Conservation (phyloP, 2,888 invertebrate species). For the Taphrorychus bicolor region DNA sequence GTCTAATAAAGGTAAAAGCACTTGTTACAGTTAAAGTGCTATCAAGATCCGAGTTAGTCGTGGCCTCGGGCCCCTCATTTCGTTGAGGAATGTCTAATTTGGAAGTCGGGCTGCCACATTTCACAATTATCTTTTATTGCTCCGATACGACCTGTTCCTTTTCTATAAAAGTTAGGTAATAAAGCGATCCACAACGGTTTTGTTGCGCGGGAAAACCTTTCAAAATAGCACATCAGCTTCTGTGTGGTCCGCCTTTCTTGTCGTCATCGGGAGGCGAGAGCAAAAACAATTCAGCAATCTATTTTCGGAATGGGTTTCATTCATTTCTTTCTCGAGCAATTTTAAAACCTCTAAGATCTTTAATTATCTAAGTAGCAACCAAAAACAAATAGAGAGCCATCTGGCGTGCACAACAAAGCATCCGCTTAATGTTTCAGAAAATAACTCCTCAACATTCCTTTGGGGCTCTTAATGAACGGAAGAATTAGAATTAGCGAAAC, state of each 20-base stretch:
- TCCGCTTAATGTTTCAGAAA: constrained; percentile 38
- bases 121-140: constrained; percentile 16
- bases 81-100: constrained; percentile 16
- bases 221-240: not conserved
- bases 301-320: constrained; percentile 30
- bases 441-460: constrained; percentile 39
- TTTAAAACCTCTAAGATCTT: constrained; percentile 39
- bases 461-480: constrained; percentile 38
- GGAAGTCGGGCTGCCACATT: constrained; percentile 14
- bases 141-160: not conserved
- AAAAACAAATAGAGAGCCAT: constrained; percentile 37
- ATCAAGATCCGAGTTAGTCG: constrained; percentile 34
- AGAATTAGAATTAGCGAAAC: constrained; percentile 37
- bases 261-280: constrained; percentile 12
- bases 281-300: constrained; percentile 23
- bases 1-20: constrained; percentile 40
- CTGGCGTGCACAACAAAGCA: constrained; percentile 35
- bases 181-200: not conserved
- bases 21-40: constrained; percentile 38
- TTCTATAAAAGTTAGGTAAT: constrained; percentile 3
- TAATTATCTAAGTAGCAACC: constrained; percentile 38
- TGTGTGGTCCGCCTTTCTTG: constrained; percentile 29
- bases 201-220: not conserved
- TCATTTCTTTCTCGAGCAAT: constrained; percentile 34
- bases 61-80: constrained; percentile 12